These are phyloP conservation scores for Amiota minor DNA, from an alignment of 2,888 invertebrate species.

Conservation along the genomic window DNA sequence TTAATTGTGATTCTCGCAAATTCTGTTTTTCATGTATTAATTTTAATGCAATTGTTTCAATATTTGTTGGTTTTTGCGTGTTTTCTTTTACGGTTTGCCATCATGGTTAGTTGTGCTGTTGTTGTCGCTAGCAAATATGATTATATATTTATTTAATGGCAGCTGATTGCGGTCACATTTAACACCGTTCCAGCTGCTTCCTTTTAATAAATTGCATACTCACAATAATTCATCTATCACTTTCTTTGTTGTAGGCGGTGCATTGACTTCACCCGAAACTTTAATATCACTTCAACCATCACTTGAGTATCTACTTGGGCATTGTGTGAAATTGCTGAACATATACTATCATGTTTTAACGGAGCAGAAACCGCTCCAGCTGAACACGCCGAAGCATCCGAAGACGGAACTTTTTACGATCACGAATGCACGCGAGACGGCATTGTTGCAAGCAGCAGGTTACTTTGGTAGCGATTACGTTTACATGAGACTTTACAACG, in stretches of 20 bases:
- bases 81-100: slow-evolving; percentile 38
- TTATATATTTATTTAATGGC: slow-evolving; percentile 22
- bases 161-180: slow-evolving; percentile 9
- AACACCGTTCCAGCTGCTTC: slow-evolving; percentile 28
- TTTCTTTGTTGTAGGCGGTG: slow-evolving; percentile 48
- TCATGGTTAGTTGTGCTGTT: background rate
- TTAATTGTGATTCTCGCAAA: background rate
- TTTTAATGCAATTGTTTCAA: slow-evolving; percentile 3
- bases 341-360: slow-evolving; percentile 72
- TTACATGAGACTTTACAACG: slow-evolving; percentile 89
- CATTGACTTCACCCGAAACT: slow-evolving; percentile 51
- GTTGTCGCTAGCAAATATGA: slow-evolving; percentile 18
- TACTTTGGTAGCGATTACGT: slow-evolving; percentile 82
- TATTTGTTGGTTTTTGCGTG: slow-evolving; percentile 26
- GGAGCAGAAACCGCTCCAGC: slow-evolving; percentile 69
- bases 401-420: slow-evolving; percentile 67
- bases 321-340: slow-evolving; percentile 72
- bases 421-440: slow-evolving; percentile 63
- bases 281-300: slow-evolving; percentile 46
- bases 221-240: slow-evolving; percentile 18
- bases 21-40: background rate
- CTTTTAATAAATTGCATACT: slow-evolving; percentile 49
- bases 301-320: slow-evolving; percentile 67
- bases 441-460: slow-evolving; percentile 73
- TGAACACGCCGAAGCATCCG: slow-evolving; percentile 60